These are phyloP conservation scores for Diplosoma virens DNA, from an alignment of 23 tunicate genomes.

Conservation along the genomic window DNA sequence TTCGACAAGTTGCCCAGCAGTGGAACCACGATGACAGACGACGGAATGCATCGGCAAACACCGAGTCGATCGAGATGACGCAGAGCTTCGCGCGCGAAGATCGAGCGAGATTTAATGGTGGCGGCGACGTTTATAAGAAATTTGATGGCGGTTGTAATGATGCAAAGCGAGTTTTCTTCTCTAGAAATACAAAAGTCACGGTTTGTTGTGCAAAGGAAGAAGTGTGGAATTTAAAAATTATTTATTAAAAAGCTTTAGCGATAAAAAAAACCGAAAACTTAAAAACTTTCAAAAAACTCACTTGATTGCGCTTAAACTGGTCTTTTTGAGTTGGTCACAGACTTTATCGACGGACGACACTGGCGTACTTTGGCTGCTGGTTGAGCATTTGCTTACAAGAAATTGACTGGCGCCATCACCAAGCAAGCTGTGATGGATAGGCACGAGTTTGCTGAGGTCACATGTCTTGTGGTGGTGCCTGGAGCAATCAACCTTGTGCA, in stretches of 20 bases:
- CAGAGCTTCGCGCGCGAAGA: slow-evolving; percentile 24
- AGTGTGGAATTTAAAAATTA: too few relatives aligned
- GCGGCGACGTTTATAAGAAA: slow-evolving; percentile 39
- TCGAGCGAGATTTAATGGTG: slow-evolving; percentile 1
- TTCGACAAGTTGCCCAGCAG: slow-evolving; percentile 56
- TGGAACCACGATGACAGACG: slow-evolving; percentile 43
- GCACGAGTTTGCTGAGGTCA: slow-evolving; percentile 37
- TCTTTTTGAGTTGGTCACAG: not conserved
- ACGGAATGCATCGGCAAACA: slow-evolving; percentile 49
- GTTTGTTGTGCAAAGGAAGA: not conserved
- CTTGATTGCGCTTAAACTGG: not conserved
- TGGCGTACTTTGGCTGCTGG: not conserved
- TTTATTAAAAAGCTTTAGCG: too few relatives aligned
- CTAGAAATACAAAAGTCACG: not conserved
- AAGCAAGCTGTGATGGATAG: slow-evolving; percentile 58
- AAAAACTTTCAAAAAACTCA: not conserved
- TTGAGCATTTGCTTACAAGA: not conserved
- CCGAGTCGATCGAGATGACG: slow-evolving; percentile 48
- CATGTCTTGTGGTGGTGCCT: slow-evolving; percentile 64
- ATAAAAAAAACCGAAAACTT: not conserved
- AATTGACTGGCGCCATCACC: slow-evolving; percentile 28
- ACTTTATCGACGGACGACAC: too few relatives aligned
- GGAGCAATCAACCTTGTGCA: slow-evolving; percentile 69
- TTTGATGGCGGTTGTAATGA: slow-evolving; percentile 35
- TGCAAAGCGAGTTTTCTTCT: slow-evolving; percentile 40